phyloP scores from a whole-genome alignment of 2,113 vertebrate species.

The Leucoraja erinaceus region DNA sequence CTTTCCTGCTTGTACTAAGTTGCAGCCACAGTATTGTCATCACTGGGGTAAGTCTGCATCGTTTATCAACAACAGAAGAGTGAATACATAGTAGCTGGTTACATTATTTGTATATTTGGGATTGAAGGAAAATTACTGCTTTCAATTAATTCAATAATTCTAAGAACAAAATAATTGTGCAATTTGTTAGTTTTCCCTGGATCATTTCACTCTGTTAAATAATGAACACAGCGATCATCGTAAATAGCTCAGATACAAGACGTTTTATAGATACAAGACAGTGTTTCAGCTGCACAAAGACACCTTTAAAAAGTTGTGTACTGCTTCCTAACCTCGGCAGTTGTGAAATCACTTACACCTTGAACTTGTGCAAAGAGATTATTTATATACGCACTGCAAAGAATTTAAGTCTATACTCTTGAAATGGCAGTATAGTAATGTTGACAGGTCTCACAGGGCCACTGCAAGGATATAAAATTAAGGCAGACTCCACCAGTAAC shows the following conservation, averaged over 20 bases:
- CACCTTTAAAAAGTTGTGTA: not conserved
- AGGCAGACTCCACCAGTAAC: not conserved
- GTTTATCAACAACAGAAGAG: not conserved
- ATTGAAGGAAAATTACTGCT: not conserved
- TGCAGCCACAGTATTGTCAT: conserved; percentile 61
- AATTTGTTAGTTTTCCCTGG: not conserved
- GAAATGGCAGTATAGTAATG: not conserved
- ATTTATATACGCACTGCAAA: not conserved
- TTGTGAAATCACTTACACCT: too few relatives aligned
- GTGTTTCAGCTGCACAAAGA: not conserved
- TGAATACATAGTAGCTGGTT: not conserved
- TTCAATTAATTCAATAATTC: not conserved
- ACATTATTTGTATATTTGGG: not conserved
- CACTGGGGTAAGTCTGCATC: conserved; percentile 61
- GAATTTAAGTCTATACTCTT: not conserved
- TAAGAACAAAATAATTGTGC: not conserved
- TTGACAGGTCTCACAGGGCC: not conserved
- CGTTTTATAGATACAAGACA: not conserved
- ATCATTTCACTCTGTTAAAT: conserved; percentile 15
- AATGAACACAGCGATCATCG: not conserved
- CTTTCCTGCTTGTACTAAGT: conserved; percentile 55
- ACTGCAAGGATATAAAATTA: not conserved
- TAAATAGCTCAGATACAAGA: not conserved
- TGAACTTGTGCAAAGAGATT: too few relatives aligned
- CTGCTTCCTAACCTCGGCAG: not conserved